Evolutionary conservation across 2,888 invertebrate species (phyloP).

Genomic region (Thera obeliscata): DNA sequence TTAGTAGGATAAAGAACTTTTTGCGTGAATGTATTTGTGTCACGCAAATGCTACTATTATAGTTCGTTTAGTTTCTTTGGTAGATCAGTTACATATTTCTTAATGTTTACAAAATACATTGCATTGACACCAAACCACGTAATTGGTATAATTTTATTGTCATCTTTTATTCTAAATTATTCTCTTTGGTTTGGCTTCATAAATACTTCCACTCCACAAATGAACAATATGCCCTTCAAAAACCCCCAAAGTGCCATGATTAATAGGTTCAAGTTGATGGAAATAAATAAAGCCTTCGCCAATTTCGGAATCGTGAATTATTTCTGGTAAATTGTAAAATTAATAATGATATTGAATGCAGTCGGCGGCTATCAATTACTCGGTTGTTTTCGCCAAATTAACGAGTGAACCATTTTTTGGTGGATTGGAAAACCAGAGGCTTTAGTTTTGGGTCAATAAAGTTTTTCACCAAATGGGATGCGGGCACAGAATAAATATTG

Average conservation of each 20-base stretch:
- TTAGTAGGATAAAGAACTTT: conserved; percentile 5
- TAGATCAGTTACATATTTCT: no score
- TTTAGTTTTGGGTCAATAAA: conserved; percentile 14
- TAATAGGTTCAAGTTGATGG: conserved; percentile 37
- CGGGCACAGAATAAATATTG: conserved; percentile 14
- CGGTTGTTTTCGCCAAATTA: conserved; percentile 73
- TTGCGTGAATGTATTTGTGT: not conserved
- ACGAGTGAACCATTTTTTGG: conserved; percentile 20
- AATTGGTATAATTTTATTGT: no score
- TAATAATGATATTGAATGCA: conserved; percentile 40
- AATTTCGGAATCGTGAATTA: conserved; percentile 34
- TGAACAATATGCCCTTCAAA: conserved; percentile 30
- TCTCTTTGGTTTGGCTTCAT: conserved; percentile 11
- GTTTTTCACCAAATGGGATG: conserved; percentile 5
- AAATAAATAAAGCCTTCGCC: conserved; percentile 34
- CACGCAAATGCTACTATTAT: no score
- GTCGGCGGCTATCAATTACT: conserved; percentile 62
- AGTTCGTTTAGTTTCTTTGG: no score
- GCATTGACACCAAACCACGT: not conserved
- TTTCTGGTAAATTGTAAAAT: conserved; percentile 37
- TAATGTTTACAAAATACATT: not conserved
- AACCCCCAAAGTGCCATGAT: conserved; percentile 27
- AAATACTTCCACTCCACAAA: conserved; percentile 21
- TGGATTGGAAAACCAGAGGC: conserved; percentile 17
- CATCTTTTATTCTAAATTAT: not conserved